Conservation (phyloP, 1,140 invertebrate species). For the Maniola jurtina region DNA sequence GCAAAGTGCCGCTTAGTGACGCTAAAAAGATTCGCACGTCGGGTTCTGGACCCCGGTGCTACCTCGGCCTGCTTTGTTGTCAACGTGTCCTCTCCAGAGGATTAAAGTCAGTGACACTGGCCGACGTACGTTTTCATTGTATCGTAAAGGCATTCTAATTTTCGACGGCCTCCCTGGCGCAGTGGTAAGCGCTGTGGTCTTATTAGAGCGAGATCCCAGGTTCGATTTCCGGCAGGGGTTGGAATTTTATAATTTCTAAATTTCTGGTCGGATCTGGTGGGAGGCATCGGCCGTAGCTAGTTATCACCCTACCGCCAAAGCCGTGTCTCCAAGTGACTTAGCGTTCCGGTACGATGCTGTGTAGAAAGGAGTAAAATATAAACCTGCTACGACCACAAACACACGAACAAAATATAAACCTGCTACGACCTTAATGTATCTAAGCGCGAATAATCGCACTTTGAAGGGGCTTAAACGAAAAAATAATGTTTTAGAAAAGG, state of each 20-base stretch:
- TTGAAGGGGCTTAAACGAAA: background rate
- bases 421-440: background rate
- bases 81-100: conserved; percentile 34
- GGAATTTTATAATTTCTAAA: too few species aligned
- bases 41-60: background rate
- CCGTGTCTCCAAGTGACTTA: too few species aligned
- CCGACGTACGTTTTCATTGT: conserved; percentile 19
- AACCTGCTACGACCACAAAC: too few species aligned
- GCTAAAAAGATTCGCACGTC: conserved; percentile 34
- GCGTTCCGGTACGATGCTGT: too few species aligned
- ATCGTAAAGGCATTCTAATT: background rate
- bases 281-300: too few species aligned
- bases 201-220: too few species aligned
- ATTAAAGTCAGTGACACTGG: conserved; percentile 43
- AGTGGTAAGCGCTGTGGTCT: too few species aligned
- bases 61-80: conserved; percentile 32
- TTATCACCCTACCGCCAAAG: too few species aligned
- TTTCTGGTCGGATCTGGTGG: too few species aligned
- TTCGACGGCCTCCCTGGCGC: background rate
- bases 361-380: too few species aligned
- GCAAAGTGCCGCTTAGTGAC: conserved; percentile 29
- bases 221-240: too few species aligned
- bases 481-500: conserved; percentile 22
- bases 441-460: background rate
- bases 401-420: background rate